Percentiles rank a stretch among this genome's conserved stretches.
These are phyloP conservation scores for Onychomys torridus DNA, from an alignment of 2,797 vertebrate species.

Conservation along the genomic window DNA sequence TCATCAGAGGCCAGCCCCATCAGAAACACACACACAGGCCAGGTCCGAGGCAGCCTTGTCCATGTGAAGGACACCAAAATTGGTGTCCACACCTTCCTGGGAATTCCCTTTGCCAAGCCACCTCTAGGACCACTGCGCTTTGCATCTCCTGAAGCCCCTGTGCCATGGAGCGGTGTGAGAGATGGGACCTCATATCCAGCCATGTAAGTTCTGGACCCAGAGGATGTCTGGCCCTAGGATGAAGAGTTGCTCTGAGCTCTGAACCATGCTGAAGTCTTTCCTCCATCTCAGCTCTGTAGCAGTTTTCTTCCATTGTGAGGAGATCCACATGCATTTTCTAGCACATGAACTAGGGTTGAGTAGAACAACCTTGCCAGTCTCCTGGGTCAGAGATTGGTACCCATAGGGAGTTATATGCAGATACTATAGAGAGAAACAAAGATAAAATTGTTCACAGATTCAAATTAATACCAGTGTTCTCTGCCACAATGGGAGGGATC, in stretches of 20 bases:
- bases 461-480: background rate
- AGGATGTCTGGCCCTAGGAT: background rate
- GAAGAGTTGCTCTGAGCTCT: background rate
- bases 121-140: conserved; percentile 91
- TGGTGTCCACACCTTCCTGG: conserved; percentile 88
- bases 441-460: background rate
- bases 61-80: conserved; percentile 82
- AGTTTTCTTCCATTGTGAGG: background rate
- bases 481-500: background rate
- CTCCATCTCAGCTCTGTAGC: background rate
- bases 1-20: conserved; percentile 61
- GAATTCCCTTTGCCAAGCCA: conserved; percentile 92
- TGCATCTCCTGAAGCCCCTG: conserved; percentile 88
- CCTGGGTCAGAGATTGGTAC: background rate
- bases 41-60: conserved; percentile 82
- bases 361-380: background rate
- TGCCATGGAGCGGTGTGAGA: conserved; percentile 90
- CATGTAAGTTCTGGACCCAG: conserved; percentile 86
- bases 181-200: conserved; percentile 89
- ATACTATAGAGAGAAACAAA: background rate
- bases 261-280: background rate
- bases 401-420: background rate
- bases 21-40: conserved; percentile 84
- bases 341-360: background rate
- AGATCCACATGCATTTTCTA: background rate